Percentiles rank a stretch among this genome's conserved stretches.
Evolutionary conservation across 30 jellyfish, hydroid and myxozoan species (phyloP).

Genomic region (Hydractinia echinata): DNA sequence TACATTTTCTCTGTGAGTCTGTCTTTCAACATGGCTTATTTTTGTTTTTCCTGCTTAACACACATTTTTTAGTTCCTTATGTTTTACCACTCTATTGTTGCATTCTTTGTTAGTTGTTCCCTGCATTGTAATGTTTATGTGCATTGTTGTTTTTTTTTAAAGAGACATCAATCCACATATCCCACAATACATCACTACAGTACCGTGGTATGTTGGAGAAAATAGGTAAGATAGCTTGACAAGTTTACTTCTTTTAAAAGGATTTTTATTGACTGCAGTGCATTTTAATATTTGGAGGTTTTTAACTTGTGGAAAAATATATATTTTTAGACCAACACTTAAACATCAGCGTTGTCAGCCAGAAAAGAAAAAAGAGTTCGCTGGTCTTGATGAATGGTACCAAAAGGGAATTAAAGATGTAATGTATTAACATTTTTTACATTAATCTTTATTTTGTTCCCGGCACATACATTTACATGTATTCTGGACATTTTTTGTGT

Average conservation of each 20-base stretch:
- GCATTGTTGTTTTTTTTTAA: slow-evolving; percentile 5
- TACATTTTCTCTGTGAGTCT: no score
- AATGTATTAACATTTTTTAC: neutral
- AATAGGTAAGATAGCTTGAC: slow-evolving; percentile 56
- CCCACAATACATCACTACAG: slow-evolving; percentile 95
- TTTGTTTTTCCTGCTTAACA: no score
- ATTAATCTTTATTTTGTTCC: neutral
- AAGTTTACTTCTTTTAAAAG: no score
- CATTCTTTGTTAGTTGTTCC: no score
- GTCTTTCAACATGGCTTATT: no score
- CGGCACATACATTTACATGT: neutral
- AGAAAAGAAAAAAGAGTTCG: slow-evolving; percentile 58
- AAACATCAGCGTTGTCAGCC: slow-evolving; percentile 87
- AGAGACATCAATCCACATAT: slow-evolving; percentile 98
- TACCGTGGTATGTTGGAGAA: slow-evolving; percentile 96
- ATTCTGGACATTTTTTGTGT: slow-evolving; percentile 1
- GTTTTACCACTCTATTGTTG: no score
- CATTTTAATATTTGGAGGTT: no score
- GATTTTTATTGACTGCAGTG: no score
- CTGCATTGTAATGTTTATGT: no score
- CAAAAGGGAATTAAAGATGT: slow-evolving; percentile 77
- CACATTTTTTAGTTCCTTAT: no score
- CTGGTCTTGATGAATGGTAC: slow-evolving; percentile 84
- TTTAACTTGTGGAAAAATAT: no score
- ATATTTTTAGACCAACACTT: slow-evolving; percentile 70